Evolutionary conservation across 2,888 invertebrate species (phyloP).

Genomic region (Calameuta pallipes): DNA sequence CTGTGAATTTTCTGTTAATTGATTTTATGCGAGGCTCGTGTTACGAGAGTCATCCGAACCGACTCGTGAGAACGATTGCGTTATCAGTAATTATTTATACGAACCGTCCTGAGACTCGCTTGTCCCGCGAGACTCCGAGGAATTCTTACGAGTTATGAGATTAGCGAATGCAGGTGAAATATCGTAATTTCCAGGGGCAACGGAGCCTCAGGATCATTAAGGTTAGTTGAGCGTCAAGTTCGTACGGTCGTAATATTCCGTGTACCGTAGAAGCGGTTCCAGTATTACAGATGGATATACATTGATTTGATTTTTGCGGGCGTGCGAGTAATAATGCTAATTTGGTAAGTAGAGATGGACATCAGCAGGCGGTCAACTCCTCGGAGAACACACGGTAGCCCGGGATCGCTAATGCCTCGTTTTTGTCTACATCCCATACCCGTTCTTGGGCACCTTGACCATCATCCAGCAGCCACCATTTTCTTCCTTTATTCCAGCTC

Average conservation of each 20-base stretch:
- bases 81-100: too few species aligned
- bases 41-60: too few species aligned
- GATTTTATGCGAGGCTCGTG: too few species aligned
- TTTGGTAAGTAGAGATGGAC: constrained; percentile 60
- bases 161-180: constrained; percentile 9
- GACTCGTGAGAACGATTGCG: too few species aligned
- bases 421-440: constrained; percentile 41
- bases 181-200: constrained; percentile 37
- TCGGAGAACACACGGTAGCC: constrained; percentile 46
- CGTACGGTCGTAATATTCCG: constrained; percentile 17
- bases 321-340: constrained; percentile 59
- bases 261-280: constrained; percentile 28
- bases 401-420: constrained; percentile 54
- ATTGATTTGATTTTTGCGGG: constrained; percentile 59
- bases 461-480: constrained; percentile 17
- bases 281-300: constrained; percentile 40
- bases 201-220: constrained; percentile 16
- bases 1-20: too few species aligned
- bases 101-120: too few species aligned
- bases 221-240: constrained; percentile 22
- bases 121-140: too few species aligned
- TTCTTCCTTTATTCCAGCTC: constrained; percentile 18
- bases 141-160: background rate
- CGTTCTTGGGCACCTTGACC: constrained; percentile 21
- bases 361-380: constrained; percentile 55